Evolutionary conservation across 2,113 vertebrate species (phyloP), one percentile per base, ranked within the genome.

Genomic region (Ammodytes marinus): DNA sequence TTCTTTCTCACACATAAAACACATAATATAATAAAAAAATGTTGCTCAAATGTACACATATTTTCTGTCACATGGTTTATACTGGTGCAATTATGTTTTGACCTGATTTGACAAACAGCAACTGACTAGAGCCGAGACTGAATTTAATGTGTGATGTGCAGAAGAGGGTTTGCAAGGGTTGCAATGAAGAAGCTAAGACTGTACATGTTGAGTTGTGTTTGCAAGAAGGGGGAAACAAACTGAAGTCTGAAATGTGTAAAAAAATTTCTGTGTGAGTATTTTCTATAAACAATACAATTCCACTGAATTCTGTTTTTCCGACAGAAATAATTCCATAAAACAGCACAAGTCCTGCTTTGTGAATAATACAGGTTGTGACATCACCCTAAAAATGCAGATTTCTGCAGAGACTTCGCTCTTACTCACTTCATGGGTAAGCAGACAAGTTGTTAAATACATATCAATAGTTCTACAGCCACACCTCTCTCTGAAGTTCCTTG

Each of bases 401-500:
- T 76, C 12, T 74, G 5, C 39, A 64, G 4, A 12, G 37, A 15
- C 15, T 61, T 74, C 42, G 15, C 54, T 60, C 13, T 40, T 58
- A 49, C 53, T 74, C 66, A 17, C 69, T 43, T 42, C n/a, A 80
- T 0, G 10, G 79, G 85, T 84, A 35, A 82, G 49, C 14, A 53
- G 61, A 68, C 54, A 74, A 49, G 64, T 45, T 82, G 68, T 39
- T 40, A 47, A 68, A 50, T 66, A 66, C 75, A 83, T 76, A 55
- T 65, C 61, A 88, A 58, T 63, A 19, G 67, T 6, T 42, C 67
- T 45, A n/a, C 12, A 68, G 57, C 14, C 43, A 47, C 57, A 59
- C 79, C 40, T 39, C 13, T 40, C 27, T 47, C 69, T 80, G 83
- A 90, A 84, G 70, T 80, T 86, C 47, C 54, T 59, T 80, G 86